Percentiles rank a stretch among this genome's conserved stretches.
These are phyloP conservation scores for Tonatia bakeri DNA, from an alignment of 2,113 vertebrate species.

Conservation along the genomic window DNA sequence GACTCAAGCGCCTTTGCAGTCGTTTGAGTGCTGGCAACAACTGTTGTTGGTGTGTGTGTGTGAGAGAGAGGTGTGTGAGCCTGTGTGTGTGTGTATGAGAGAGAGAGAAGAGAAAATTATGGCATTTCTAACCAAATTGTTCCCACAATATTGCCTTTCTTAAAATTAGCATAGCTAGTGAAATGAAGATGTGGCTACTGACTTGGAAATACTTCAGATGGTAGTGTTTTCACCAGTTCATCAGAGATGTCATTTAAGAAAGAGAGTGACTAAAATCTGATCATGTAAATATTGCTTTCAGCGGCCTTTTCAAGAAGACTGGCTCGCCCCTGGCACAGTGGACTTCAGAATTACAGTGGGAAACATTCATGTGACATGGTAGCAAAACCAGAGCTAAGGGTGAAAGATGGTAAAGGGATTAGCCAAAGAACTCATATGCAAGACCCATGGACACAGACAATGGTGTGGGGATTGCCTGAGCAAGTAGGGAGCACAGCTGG, in stretches of 20 bases:
- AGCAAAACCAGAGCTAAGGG: neutral
- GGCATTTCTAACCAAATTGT: neutral
- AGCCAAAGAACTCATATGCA: no score
- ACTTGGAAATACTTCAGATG: conserved; percentile 48
- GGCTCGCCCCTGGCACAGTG: neutral
- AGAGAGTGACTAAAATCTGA: conserved; percentile 18
- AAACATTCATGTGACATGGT: neutral
- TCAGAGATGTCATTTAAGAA: conserved; percentile 40
- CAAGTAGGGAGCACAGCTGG: no score
- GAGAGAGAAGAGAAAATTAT: neutral
- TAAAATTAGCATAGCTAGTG: conserved; percentile 11
- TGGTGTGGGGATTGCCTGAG: no score
- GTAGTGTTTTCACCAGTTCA: neutral
- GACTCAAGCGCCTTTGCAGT: neutral
- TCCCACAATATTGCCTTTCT: neutral
- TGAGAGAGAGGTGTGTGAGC: neutral
- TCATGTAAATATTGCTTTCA: neutral
- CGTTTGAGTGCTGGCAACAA: neutral
- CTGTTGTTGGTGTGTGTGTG: no score
- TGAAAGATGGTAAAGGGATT: no score
- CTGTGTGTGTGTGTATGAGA: neutral
- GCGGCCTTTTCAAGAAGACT: neutral
- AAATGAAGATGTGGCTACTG: conserved; percentile 14
- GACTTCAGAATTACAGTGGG: neutral
- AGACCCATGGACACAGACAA: no score